phyloP scores from a whole-genome alignment of 2,113 vertebrate species.

The Indicator maculatus region DNA sequence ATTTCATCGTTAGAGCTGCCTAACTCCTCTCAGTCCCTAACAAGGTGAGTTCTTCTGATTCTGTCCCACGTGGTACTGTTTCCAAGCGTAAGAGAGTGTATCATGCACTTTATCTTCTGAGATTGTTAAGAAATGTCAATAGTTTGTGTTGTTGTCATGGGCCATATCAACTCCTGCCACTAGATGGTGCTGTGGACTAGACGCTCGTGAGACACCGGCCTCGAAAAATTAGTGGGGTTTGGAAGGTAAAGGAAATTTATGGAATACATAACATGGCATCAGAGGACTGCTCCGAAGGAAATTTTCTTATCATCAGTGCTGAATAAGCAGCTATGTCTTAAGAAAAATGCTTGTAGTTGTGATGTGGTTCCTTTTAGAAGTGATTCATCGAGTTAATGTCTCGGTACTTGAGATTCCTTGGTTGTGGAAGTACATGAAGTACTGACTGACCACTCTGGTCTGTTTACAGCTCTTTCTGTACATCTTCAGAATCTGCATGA shows the following conservation, averaged over 20 bases:
- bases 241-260: neutral
- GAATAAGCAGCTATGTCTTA: conserved; percentile 11
- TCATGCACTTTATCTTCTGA: neutral
- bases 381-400: neutral
- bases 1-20: neutral
- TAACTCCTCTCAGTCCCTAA: neutral
- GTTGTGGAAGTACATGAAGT: neutral
- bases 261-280: neutral
- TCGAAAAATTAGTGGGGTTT: fast-evolving
- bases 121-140: neutral
- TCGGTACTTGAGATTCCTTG: neutral
- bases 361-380: neutral
- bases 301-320: conserved; percentile 30
- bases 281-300: neutral
- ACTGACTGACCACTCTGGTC: neutral
- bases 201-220: neutral
- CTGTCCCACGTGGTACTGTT: neutral
- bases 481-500: neutral
- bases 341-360: neutral
- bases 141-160: neutral
- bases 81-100: neutral
- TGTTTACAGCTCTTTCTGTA: neutral
- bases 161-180: neutral
- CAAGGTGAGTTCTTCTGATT: neutral
- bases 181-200: conserved; percentile 60